Base-by-base conservation (phyloP, 2,113 vertebrate species). In the Scomber scombrus region DNA sequence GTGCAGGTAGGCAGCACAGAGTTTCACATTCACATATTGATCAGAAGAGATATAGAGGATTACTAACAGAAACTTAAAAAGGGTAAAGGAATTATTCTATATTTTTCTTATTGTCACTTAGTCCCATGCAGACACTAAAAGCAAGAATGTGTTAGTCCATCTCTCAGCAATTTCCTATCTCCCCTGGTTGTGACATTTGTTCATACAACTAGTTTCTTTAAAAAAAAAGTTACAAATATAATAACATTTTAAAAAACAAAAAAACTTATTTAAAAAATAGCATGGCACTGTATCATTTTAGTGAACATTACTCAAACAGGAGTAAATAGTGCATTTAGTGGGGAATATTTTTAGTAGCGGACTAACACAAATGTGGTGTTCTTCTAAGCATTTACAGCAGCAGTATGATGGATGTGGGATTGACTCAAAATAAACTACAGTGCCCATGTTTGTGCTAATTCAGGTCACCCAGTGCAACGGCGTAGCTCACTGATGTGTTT, bases 1-100 rank as follows among this genome's bases (percentile, higher is more conserved):
- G 34, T 69, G 64, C 60, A 71, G 78, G 75, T 54, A 65, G 72
- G 66, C 47, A 63, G n/a, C 0, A 23, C 51, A 86, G 78, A 52
- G 58, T 86, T 93, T 93, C 86, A 91, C 78, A 80, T 67, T 66
- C 64, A 79, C 67, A 79, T 78, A 93, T 91, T 77, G 86, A 90
- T 94, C 85, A 80, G 83, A 80, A 16, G 54, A 86, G 78, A 85
- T 86, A 84, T 3, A 86, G 61, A 80, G 78, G 68, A 78, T 79
- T 43, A 69, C 62, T 74, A 65, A 76, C 45, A 80, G 68, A 82
- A 55, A 75, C 7, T n/a, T 58, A 45, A 18, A 31, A 56, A 69
- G 11, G 16, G 10, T 14, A 34, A 34, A 40, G 34, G 34, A 2
- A 40, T 40, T 40, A 40, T 8, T 40, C 34, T 40, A 40, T 40